Conservation (phyloP, 2,888 invertebrate species). For the Cancer borealis region DNA sequence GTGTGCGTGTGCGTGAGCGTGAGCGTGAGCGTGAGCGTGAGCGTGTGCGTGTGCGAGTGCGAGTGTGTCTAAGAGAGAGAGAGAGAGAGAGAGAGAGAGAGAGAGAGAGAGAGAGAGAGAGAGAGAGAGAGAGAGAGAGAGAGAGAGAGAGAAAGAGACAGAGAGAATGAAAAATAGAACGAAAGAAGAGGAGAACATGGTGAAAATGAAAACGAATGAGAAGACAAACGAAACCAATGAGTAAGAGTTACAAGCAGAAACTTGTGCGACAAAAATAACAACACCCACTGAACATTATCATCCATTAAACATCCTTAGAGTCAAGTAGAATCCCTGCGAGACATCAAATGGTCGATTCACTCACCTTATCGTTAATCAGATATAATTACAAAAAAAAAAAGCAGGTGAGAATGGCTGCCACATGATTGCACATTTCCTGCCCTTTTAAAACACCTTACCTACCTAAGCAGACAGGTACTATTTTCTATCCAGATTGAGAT, state of each 20-base stretch:
- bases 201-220: background rate
- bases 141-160: background rate
- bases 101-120: constrained; percentile 51
- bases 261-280: background rate
- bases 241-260: background rate
- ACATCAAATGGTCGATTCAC: background rate
- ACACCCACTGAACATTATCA: background rate
- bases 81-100: constrained; percentile 52
- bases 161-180: background rate
- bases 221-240: background rate
- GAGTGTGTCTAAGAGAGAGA: constrained; percentile 2
- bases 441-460: background rate
- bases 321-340: background rate
- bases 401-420: background rate
- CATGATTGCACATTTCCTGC: background rate
- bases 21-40: too few relatives aligned
- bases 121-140: background rate
- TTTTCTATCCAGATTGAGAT: background rate
- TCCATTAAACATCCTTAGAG: background rate
- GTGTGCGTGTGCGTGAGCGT: background rate
- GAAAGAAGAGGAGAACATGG: too few relatives aligned
- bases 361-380: background rate
- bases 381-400: constrained; percentile 8
- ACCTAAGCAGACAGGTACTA: background rate
- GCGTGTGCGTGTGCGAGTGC: background rate